These are phyloP conservation scores for Istiophorus platypterus DNA, from an alignment of 2,113 vertebrate species.

Conservation along the genomic window DNA sequence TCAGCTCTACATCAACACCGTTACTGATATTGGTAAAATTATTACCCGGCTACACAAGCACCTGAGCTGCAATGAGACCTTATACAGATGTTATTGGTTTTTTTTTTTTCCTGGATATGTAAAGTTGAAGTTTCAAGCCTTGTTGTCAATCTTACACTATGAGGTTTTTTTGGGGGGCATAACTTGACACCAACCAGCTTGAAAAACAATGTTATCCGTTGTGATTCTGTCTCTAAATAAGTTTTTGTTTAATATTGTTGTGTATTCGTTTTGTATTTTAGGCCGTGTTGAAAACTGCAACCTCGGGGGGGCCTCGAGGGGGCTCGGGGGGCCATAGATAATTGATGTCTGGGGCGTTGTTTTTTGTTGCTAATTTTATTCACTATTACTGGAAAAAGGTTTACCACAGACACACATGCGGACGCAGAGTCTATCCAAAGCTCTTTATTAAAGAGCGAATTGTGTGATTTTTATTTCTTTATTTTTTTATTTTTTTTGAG, in stretches of 20 bases:
- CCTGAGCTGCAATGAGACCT: not conserved
- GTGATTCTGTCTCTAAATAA: too few species aligned
- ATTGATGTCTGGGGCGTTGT: not conserved
- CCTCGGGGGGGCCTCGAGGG: not conserved
- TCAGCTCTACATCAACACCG: too few species aligned
- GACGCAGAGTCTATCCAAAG: not conserved
- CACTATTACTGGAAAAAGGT: not conserved
- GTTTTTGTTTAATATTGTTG: not conserved
- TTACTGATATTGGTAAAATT: not conserved
- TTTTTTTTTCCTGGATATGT: too few species aligned
- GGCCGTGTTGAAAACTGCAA: not conserved
- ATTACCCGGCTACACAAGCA: not conserved
- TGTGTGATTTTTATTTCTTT: too few species aligned
- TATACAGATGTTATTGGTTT: not conserved
- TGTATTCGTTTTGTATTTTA: not conserved
- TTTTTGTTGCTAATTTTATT: not conserved
- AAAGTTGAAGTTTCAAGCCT: too few species aligned
- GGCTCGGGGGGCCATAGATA: not conserved
- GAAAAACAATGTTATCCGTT: too few species aligned
- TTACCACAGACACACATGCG: too few species aligned
- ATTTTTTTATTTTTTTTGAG: too few species aligned
- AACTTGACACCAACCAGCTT: not conserved
- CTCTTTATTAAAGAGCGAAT: conserved; percentile 14
- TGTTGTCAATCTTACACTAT: too few species aligned
- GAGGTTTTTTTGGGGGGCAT: not conserved